Evolutionary conservation across 2,888 invertebrate species (phyloP), one percentile per base, ranked within the genome.

Genomic region (Myopa tessellatipennis): DNA sequence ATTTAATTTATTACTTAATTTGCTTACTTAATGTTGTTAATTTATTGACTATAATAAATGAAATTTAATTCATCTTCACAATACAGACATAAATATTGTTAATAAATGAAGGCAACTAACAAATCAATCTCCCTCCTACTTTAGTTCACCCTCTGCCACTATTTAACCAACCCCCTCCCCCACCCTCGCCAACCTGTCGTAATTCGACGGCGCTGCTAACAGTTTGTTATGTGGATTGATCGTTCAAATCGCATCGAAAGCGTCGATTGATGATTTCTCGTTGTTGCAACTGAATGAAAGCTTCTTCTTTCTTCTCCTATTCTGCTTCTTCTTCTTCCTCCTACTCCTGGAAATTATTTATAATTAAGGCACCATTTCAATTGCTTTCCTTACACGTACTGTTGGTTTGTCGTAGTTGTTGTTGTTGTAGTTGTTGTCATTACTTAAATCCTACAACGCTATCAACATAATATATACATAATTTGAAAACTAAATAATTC

Each of bases 311-410:
- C n/a, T 8, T 50, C 26, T 69, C 40, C 61, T 26, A 26, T 26
- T 26, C 26, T 63, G 63, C n/a, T 26, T 45, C 45, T 76, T 79
- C 70, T 80, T 77, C 74, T 2, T 36, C 60, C 73, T 79, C 70
- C 80, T 77, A 70, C 79, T 83, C 78, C 80, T 81, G 82, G 85
- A 87, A 87, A 83, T 84, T 86, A 85, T 87, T 85, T 85, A 86
- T 87, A 86, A 87, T 88, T 88, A 88, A 88, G 88, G 88, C 88
- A 88, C 88, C 88, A 87, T 88, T 87, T 87, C 88, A 88, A 88
- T 88, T 88, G 88, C 88, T 88, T 88, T 88, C 86, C 86, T 87
- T 87, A 87, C 88, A 87, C 88, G 88, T 87, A 87, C 86, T 86
- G 86, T 85, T 87, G 69, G 7, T 52, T 52, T 73, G 36, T 74